Percentiles rank a stretch among this genome's conserved stretches.
These are phyloP conservation scores for Heliopora coerulea DNA, from an alignment of 92 coral and sea anemone genomes.

Conservation along the genomic window DNA sequence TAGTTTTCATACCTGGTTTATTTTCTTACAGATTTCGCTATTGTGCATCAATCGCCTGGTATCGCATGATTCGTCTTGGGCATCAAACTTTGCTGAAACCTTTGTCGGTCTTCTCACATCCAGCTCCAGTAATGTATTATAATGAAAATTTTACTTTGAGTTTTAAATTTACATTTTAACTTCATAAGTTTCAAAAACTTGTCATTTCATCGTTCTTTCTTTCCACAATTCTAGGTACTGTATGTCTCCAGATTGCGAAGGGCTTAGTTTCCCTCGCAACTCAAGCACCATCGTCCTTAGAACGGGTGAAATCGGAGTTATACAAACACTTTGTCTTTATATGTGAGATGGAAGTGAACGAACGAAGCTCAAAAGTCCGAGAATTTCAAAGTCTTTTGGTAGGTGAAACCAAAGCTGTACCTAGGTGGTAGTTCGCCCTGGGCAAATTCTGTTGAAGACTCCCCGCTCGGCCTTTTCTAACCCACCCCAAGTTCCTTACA, in stretches of 20 bases:
- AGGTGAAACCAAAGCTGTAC: too few relatives aligned
- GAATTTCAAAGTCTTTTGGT: conserved; percentile 44
- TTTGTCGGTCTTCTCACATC: conserved; percentile 40
- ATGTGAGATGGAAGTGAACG: conserved; percentile 32
- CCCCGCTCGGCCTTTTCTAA: too few relatives aligned
- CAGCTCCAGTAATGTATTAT: conserved; percentile 22
- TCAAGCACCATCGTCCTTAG: conserved; percentile 76
- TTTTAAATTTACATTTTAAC: not conserved
- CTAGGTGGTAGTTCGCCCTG: too few relatives aligned
- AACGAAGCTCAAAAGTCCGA: conserved; percentile 25
- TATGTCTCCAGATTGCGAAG: conserved; percentile 80
- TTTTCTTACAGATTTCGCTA: conserved; percentile 22
- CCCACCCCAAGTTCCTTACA: too few relatives aligned
- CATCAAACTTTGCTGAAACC: conserved; percentile 30
- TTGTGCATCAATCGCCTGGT: conserved; percentile 35
- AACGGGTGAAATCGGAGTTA: conserved; percentile 60
- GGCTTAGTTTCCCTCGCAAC: conserved; percentile 91
- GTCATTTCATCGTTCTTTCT: not conserved
- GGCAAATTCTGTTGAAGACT: too few relatives aligned
- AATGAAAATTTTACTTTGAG: not conserved
- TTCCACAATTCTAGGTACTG: conserved; percentile 54
- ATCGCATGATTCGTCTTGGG: conserved; percentile 32
- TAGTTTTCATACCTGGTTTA: not conserved
- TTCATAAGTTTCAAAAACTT: too few relatives aligned
- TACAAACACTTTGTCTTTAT: conserved; percentile 58